Base-by-base conservation (phyloP, 92 coral and sea anemone genomes). In the Galaxea fascicularis region DNA sequence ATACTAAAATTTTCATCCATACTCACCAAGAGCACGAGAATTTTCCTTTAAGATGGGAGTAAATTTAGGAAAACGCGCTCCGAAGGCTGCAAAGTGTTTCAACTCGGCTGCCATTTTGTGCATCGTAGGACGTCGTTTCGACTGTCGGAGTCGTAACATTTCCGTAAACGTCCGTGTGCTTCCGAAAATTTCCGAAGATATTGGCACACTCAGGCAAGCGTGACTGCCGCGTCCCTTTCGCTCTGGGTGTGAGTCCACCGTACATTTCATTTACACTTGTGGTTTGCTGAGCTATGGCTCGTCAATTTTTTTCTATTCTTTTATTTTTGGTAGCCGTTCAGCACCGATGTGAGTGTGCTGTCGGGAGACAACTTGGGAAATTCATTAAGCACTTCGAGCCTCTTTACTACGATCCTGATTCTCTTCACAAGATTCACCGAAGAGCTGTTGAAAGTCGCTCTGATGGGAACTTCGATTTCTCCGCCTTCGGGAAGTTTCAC, bases 311-410 rank as follows among this genome's bases (percentile, higher is more conserved):
- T 70, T 54, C 59, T 47, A 17, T 82, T 84, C 73, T 63, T 65
- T 73, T 87, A 74, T 58, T 78, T 73, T 53, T 76, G 45, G 69
- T 60, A 21, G 44, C 86, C 73, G 67, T 63, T 78, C 41, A 62
- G 77, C 81, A 75, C 64, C 24, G 75, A 27, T 86, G 81, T 51
- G 53, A 78, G 69, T 69, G 92, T 75, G 65, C 56, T 16, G 65
- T 26, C 18, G 65, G 85, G 10, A 82, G 71, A 27, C 86, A 88
- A 44, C 80, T 97, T 1, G 90, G 93, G 13, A 87, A 83, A 35
- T 97, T 94, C 65, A 91, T 96, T 65, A 83, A 66, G 69, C 92
- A 93, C 76, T 94, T 69, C 72, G 98, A 96, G 31, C 84, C 90
- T 0, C 76, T 96, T 22, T 86, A 89, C 76, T 96, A 96, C 82